Conservation (phyloP, 2,113 vertebrate species). For the Dromiciops gliroides region DNA sequence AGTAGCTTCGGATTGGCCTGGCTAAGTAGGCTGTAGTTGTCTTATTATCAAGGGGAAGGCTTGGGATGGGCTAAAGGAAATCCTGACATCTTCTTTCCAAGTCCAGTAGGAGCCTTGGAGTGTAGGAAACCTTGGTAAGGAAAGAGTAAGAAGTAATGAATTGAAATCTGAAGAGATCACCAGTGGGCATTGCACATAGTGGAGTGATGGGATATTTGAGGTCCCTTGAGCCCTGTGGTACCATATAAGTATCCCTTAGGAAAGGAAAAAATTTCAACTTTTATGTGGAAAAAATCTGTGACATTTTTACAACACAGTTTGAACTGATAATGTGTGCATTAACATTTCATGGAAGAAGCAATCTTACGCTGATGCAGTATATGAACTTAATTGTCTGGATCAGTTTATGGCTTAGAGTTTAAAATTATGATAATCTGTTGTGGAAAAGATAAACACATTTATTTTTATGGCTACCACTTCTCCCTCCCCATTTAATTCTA, state of each 20-base stretch:
- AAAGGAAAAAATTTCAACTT: background rate
- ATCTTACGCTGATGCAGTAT: background rate
- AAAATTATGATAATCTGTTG: constrained; percentile 35
- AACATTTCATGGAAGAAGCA: constrained; percentile 30
- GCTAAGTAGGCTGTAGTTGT: too few relatives aligned
- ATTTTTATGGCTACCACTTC: constrained; percentile 8
- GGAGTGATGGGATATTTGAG: background rate
- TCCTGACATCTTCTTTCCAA: background rate
- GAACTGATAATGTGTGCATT: constrained; percentile 26
- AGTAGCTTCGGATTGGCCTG: background rate
- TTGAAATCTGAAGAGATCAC: background rate
- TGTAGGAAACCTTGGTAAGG: background rate
- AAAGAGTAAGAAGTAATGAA: background rate
- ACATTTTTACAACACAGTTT: constrained; percentile 30
- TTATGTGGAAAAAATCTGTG: background rate
- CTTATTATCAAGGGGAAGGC: background rate
- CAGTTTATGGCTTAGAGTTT: constrained; percentile 34
- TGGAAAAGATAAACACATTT: constrained; percentile 26
- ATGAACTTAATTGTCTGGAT: constrained; percentile 40
- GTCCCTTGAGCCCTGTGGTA: background rate
- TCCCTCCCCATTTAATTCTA: constrained; percentile 46
- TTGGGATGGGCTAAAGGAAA: background rate
- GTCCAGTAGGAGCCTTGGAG: background rate
- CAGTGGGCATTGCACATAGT: background rate
- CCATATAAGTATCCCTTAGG: background rate